Conservation (phyloP, 2,113 vertebrate species). For the Macheiramphus alcinus region DNA sequence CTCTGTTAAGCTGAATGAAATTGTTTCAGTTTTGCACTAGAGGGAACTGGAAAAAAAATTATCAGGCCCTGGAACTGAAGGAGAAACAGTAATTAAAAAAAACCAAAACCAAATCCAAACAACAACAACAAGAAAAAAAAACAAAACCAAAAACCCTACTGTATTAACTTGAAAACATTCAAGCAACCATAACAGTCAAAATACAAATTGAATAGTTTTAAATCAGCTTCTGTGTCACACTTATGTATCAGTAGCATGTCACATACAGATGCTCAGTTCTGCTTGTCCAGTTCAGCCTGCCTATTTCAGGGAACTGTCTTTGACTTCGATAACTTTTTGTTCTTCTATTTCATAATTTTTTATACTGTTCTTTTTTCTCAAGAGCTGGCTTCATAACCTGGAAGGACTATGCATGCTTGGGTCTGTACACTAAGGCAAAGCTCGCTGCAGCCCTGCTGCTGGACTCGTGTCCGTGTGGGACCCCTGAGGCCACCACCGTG, state of each 20-base stretch:
- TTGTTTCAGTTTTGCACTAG: background rate
- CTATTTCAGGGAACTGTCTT: background rate
- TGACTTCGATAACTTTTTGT: background rate
- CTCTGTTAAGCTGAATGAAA: background rate
- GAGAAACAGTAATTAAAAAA: background rate
- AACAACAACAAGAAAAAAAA: too few species aligned
- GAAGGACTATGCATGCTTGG: background rate
- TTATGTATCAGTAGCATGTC: background rate
- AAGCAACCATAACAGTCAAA: background rate
- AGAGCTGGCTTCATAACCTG: background rate
- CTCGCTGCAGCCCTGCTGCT: background rate
- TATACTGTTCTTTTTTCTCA: background rate
- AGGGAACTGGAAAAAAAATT: background rate
- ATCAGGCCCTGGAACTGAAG: background rate
- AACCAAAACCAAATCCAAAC: too few species aligned
- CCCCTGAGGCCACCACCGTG: too few species aligned
- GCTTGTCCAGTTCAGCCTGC: background rate
- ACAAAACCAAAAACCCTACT: fast-evolving
- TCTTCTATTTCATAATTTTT: background rate
- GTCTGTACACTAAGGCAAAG: background rate
- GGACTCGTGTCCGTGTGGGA: fast-evolving
- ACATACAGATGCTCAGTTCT: background rate
- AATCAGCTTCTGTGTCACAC: background rate
- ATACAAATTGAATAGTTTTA: background rate
- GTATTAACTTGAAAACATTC: background rate